Conservation (phyloP, 1,140 invertebrate genomes). For the Neotoxoptera formosana region DNA sequence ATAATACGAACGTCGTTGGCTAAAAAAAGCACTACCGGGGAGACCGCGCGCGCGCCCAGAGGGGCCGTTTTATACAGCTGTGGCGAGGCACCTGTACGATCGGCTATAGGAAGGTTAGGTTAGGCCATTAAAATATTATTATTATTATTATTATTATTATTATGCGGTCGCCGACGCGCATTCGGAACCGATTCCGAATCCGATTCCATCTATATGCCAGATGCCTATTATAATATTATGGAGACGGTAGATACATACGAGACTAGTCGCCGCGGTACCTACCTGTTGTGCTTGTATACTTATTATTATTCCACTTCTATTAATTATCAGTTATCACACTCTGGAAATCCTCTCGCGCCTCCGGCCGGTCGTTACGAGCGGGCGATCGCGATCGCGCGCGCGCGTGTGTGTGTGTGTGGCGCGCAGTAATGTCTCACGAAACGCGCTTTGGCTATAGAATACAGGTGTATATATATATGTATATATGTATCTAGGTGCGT, state of each 20-base stretch:
- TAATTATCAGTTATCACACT: not conserved
- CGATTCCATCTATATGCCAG: not conserved
- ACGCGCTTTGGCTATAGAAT: not conserved
- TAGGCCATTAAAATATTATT: not conserved
- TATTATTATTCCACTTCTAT: not conserved
- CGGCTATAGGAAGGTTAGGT: too few relatives aligned
- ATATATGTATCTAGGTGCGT: too few relatives aligned
- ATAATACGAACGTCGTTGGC: too few relatives aligned
- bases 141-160: too few relatives aligned
- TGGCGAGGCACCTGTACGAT: not conserved
- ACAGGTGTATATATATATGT: too few relatives aligned
- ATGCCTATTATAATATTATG: too few relatives aligned
- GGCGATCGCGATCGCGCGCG: too few relatives aligned
- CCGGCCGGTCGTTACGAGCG: not conserved
- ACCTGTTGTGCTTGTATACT: not conserved
- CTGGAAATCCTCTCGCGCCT: constrained; percentile 27
- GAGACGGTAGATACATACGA: not conserved
- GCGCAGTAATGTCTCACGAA: not conserved
- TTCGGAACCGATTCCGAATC: not conserved
- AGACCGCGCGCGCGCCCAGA: not conserved
- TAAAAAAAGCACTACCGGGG: not conserved
- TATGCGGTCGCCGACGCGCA: not conserved
- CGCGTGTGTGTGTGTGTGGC: not conserved
- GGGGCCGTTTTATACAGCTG: not conserved
- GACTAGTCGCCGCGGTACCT: not conserved